Conservation (phyloP, 2,797 vertebrate species). For the Leptoclinus maculatus region DNA sequence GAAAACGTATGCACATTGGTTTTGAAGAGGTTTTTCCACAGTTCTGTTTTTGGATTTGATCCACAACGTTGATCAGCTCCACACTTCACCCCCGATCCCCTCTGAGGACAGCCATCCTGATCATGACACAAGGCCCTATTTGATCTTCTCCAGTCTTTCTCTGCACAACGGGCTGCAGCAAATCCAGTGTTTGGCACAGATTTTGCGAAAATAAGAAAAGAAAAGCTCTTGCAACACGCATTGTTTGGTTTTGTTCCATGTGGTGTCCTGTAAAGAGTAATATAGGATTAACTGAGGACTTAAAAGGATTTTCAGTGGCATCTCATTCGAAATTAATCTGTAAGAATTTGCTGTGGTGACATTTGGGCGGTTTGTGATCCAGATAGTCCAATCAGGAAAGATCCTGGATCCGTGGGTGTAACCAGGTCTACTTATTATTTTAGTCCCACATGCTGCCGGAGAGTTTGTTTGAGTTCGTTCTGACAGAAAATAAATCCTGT, state of each 20-base stretch:
- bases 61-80: background rate
- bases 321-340: conserved; percentile 15
- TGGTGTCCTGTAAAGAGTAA: conserved; percentile 18
- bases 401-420: background rate
- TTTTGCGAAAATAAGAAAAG: background rate
- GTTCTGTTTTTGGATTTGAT: background rate
- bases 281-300: conserved; percentile 17
- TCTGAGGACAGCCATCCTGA: background rate
- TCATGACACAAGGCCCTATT: background rate
- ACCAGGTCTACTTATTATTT: background rate
- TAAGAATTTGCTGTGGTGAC: conserved; percentile 1
- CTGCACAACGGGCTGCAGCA: background rate
- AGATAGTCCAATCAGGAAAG: background rate
- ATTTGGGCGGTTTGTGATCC: background rate
- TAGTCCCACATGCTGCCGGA: background rate
- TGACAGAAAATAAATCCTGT: conserved; percentile 21
- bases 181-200: background rate
- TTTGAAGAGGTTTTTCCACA: background rate
- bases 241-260: conserved; percentile 31
- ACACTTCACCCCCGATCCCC: background rate
- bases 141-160: background rate
- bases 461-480: conserved; percentile 26
- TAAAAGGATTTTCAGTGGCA: background rate
- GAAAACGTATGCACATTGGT: background rate
- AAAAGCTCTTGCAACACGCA: conserved; percentile 4